Percentiles rank a stretch among this genome's conserved stretches.
Conservation (phyloP, 2,797 vertebrate genomes). For the Chloroceryle inda region DNA sequence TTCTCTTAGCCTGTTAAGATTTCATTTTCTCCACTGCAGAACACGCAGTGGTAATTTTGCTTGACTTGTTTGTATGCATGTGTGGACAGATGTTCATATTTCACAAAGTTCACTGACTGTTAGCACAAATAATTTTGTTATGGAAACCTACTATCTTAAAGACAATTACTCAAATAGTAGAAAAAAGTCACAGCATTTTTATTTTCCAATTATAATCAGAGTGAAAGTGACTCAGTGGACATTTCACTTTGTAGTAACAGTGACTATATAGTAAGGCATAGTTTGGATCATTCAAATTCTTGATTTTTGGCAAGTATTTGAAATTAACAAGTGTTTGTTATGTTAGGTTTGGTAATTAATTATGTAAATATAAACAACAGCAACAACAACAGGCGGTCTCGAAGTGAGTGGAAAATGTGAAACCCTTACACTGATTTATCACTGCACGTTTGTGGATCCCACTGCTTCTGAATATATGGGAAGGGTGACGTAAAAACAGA, state of each 20-base stretch:
- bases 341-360: neutral
- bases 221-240: neutral
- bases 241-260: neutral
- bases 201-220: conserved; percentile 2
- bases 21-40: neutral
- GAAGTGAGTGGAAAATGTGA: neutral
- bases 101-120: neutral
- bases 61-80: rapidly evolving
- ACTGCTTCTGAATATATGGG: neutral
- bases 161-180: conserved; percentile 15
- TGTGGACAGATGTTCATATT: neutral
- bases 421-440: neutral
- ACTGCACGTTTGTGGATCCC: neutral
- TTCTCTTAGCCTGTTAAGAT: neutral
- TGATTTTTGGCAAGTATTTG: neutral
- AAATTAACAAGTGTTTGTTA: neutral
- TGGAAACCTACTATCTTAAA: neutral
- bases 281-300: neutral
- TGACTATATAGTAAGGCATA: neutral
- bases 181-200: neutral
- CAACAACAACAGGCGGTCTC: neutral
- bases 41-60: neutral
- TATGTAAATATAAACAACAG: neutral
- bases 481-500: neutral
- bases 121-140: neutral